These are phyloP conservation scores for Pyrgilauda ruficollis DNA, from an alignment of 2,113 vertebrate species.

Conservation along the genomic window DNA sequence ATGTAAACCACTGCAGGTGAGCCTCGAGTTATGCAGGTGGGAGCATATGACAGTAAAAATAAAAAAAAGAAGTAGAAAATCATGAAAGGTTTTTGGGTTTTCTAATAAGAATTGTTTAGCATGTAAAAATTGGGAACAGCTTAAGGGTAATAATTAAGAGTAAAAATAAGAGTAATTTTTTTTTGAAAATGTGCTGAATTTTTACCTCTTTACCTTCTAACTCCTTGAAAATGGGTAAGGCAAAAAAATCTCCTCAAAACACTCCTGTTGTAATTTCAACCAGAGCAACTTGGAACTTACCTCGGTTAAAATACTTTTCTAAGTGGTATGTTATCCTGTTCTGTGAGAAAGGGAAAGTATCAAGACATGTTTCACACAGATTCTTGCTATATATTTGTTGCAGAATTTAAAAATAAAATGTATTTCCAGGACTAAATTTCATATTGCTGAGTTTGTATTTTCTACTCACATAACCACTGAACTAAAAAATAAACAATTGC, in stretches of 20 bases:
- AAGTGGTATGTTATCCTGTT: not conserved
- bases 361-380: not conserved
- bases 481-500: not conserved
- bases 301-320: not conserved
- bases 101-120: not conserved
- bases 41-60: not conserved
- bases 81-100: not conserved
- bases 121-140: not conserved
- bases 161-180: not conserved
- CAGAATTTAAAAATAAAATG: not conserved
- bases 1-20: not conserved
- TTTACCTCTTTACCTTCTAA: not conserved
- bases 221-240: accelerated
- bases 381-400: not conserved
- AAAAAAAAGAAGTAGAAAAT: not conserved
- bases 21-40: not conserved
- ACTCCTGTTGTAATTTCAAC: not conserved
- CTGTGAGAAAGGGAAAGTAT: not conserved
- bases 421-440: not conserved
- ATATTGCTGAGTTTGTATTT: not conserved
- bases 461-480: not conserved
- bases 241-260: not conserved
- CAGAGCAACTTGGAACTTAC: not conserved
- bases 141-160: not conserved
- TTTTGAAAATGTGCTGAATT: not conserved